Evolutionary conservation across 2,113 vertebrate genomes (phyloP).

Genomic region (Aegithalos caudatus): DNA sequence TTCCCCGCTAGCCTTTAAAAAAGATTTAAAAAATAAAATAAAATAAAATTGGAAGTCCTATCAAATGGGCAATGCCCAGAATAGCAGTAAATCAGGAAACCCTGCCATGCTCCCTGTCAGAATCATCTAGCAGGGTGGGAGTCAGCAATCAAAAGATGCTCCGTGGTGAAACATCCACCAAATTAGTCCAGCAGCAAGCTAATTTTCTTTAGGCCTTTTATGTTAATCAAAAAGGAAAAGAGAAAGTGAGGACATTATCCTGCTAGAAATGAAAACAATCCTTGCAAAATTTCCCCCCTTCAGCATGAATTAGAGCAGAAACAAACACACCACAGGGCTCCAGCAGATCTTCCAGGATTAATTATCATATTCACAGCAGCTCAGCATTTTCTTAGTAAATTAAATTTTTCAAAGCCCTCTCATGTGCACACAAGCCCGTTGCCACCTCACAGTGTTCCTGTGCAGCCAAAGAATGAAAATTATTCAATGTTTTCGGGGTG

Average conservation of each 20-base stretch:
- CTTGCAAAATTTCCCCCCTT: background rate
- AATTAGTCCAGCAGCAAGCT: background rate
- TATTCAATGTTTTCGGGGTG: rapidly evolving
- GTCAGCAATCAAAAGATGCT: background rate
- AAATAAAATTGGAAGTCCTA: background rate
- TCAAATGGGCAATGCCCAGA: background rate
- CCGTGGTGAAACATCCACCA: background rate
- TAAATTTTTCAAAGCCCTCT: background rate
- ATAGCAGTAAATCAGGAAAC: background rate
- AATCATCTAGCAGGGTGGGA: background rate
- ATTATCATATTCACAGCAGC: background rate
- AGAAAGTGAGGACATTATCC: background rate
- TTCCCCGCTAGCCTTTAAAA: background rate
- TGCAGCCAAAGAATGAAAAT: rapidly evolving
- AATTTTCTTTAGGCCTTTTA: background rate
- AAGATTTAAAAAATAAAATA: background rate
- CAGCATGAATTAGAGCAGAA: background rate
- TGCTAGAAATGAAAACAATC: background rate
- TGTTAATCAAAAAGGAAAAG: conserved; percentile 1
- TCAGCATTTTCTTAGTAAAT: background rate
- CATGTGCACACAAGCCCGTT: rapidly evolving
- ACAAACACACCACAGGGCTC: background rate
- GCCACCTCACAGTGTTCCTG: background rate
- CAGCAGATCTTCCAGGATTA: conserved; percentile 16
- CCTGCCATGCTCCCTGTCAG: background rate